phyloP scores from a whole-genome alignment of 2,797 vertebrate genomes.

The Champsocephalus esox region DNA sequence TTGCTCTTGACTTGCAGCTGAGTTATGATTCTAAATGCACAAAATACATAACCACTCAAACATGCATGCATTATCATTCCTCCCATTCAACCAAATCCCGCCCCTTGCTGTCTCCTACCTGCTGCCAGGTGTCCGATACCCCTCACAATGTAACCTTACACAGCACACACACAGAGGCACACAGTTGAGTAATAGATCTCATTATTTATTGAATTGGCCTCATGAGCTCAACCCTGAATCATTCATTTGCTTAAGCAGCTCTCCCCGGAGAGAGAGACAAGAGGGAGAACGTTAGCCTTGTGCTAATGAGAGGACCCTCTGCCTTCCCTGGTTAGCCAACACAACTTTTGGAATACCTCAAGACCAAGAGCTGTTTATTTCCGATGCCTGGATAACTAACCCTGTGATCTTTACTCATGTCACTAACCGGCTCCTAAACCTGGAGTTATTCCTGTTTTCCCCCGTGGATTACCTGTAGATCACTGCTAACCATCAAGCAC shows the following conservation, averaged over 20 bases:
- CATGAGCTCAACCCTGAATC: slow-evolving; percentile 92
- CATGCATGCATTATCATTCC: slow-evolving; percentile 28
- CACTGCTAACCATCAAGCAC: slow-evolving; percentile 37
- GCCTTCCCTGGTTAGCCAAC: slow-evolving; percentile 28
- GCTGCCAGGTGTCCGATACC: slow-evolving; percentile 80
- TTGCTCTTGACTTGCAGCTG: background rate
- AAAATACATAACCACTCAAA: slow-evolving; percentile 15
- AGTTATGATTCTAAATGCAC: slow-evolving; percentile 27
- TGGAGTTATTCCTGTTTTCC: slow-evolving; percentile 13
- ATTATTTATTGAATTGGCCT: slow-evolving; percentile 93
- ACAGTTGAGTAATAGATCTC: slow-evolving; percentile 92
- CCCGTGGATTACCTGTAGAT: slow-evolving; percentile 56
- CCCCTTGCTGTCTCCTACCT: slow-evolving; percentile 47
- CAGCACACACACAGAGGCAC: slow-evolving; percentile 59
- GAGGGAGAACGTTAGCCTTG: slow-evolving; percentile 61
- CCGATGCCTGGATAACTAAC: slow-evolving; percentile 46
- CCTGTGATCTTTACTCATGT: slow-evolving; percentile 40
- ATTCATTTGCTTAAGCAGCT: slow-evolving; percentile 92
- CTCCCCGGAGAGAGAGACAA: slow-evolving; percentile 70
- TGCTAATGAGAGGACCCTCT: slow-evolving; percentile 62
- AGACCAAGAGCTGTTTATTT: slow-evolving; percentile 22
- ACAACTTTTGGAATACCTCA: slow-evolving; percentile 62
- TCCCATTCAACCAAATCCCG: slow-evolving; percentile 55
- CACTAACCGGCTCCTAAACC: slow-evolving; percentile 49
- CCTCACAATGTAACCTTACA: slow-evolving; percentile 80